Percentiles rank a stretch among this genome's conserved stretches.
These are phyloP conservation scores for Drosophila sturtevanti DNA, from an alignment of 1,140 invertebrate genomes.

Conservation along the genomic window DNA sequence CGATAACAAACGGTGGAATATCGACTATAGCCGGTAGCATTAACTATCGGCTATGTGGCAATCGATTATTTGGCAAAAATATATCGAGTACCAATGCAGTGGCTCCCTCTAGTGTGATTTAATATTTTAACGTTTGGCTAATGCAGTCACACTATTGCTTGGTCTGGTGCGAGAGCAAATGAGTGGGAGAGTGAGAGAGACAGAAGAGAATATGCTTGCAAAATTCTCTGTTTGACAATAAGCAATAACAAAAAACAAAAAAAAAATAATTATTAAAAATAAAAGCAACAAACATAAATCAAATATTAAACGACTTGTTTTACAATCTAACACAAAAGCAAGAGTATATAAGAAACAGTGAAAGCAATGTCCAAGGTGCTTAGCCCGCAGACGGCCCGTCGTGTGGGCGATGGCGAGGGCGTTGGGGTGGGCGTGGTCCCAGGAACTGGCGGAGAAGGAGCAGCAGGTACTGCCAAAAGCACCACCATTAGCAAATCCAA, in stretches of 20 bases:
- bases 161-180: too few relatives aligned
- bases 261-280: background rate
- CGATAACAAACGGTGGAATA: background rate
- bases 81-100: too few relatives aligned
- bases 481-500: conserved; percentile 22
- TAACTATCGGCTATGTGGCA: background rate
- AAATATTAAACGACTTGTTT: background rate
- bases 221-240: conserved; percentile 15
- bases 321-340: background rate
- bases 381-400: conserved; percentile 19
- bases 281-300: background rate
- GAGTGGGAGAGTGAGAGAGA: too few relatives aligned
- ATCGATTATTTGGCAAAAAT: too few relatives aligned
- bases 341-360: background rate
- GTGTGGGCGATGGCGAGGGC: conserved; percentile 1
- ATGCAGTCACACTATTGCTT: too few relatives aligned
- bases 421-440: background rate
- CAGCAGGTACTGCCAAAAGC: conserved; percentile 13
- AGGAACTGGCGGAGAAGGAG: conserved; percentile 1
- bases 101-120: too few relatives aligned
- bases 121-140: too few relatives aligned
- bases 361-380: conserved; percentile 14
- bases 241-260: conserved; percentile 1
- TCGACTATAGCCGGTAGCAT: background rate
- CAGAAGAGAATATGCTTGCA: background rate